Base-by-base conservation (phyloP, 2,113 vertebrate species). In the Labeo catla region DNA sequence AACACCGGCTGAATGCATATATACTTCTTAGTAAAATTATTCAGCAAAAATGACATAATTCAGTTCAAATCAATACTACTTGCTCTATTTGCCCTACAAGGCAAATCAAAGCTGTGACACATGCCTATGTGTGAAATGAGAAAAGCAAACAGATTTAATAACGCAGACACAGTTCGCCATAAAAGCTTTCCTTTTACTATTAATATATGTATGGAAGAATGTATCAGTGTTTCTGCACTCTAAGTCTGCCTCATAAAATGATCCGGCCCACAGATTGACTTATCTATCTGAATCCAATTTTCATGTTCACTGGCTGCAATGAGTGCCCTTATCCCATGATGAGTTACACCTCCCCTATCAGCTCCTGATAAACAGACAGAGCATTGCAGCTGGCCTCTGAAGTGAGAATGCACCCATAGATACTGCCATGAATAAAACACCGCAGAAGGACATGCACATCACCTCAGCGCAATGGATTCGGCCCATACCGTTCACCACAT, bases 241-340 rank as follows among this genome's bases (percentile, higher is more conserved):
- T 57, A 77, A 83, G 84, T 8, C 91, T 86, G 80, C 87, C 90
- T 89, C 90, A 91, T 92, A 91, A 91, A 91, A 91, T 89, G 91
- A 93, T 93, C 91, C 89, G 70, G 92, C 74, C 90, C 89, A 91
- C 90, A 93, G 93, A 95, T 93, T 94, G 92, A 94, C 92, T 95
- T 95, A 94, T 95, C 93, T 95, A 91, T 91, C 93, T 93, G 93
- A 94, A 95, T 94, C 93, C 94, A 95, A 94, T 95, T 94, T 95
- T 94, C 93, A 92, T 94, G 93, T 94, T 95, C 93, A 95, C 91
- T 93, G 94, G 92, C 92, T 94, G 92, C 92, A 93, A 91, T 92
- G 93, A 94, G 93, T 86, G 49, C 89, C 91, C 91, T 92, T 92
- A 92, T 90, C 92, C 91, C 91, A 88, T 91, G 93, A 94, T 94